Percentiles rank a stretch among this genome's conserved stretches.
Conservation (phyloP, 2,113 vertebrate genomes). For the Strigops habroptila region DNA sequence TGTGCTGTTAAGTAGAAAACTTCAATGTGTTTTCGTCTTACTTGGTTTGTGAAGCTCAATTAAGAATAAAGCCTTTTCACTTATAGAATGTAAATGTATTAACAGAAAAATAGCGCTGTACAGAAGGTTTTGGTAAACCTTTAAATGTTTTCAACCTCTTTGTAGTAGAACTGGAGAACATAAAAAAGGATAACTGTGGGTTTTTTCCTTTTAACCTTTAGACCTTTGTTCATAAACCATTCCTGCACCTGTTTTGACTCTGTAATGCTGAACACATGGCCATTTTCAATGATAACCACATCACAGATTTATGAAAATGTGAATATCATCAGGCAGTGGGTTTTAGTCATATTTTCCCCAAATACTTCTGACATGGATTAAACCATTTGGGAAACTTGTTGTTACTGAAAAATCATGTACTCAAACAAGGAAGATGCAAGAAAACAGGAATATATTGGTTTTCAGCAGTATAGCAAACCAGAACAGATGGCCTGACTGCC, state of each 20-base stretch:
- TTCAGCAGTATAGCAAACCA: conserved; percentile 1
- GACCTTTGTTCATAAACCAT: conserved; percentile 40
- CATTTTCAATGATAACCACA: conserved; percentile 6
- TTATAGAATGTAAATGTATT: background rate
- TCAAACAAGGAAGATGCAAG: background rate
- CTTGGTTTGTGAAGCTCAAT: conserved; percentile 46
- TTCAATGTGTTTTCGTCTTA: conserved; percentile 43
- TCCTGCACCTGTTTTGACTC: conserved; percentile 58
- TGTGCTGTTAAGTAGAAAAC: conserved; percentile 13
- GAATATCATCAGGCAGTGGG: background rate
- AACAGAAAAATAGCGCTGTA: background rate
- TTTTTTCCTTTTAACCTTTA: conserved; percentile 57
- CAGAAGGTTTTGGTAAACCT: background rate
- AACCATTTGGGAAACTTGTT: conserved; percentile 46
- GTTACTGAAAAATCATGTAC: background rate
- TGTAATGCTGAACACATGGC: conserved; percentile 55
- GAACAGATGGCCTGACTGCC: conserved; percentile 4
- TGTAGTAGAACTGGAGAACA: conserved; percentile 18
- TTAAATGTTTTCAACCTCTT: conserved; percentile 4
- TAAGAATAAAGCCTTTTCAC: conserved; percentile 17
- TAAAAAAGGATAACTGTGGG: conserved; percentile 36
- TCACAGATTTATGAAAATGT: conserved; percentile 6
- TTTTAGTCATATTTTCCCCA: background rate
- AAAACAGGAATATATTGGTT: background rate
- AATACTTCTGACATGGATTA: conserved; percentile 28